A percentile compares a stretch with the other conserved stretches of the same genome.
Evolutionary conservation across 2,888 invertebrate genomes (phyloP).

Genomic region (Camponotus fellah): DNA sequence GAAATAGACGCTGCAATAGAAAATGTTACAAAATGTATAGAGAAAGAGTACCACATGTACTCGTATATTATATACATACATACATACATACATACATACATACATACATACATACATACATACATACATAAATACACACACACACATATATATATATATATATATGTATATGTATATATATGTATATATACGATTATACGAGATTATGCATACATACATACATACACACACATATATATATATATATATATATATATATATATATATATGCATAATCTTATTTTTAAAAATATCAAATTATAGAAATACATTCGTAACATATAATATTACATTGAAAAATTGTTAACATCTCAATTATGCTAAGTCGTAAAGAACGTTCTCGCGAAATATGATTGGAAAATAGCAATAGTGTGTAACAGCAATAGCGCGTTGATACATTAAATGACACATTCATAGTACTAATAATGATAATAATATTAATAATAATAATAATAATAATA

Average conservation of each 20-base stretch:
- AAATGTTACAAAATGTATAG: constrained; percentile 58
- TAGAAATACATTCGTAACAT: constrained; percentile 75
- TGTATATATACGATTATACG: too few relatives aligned
- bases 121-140: neutral
- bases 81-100: constrained; percentile 45
- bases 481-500: constrained; percentile 37
- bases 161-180: neutral
- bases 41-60: constrained; percentile 14
- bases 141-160: constrained; percentile 45
- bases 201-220: too few relatives aligned
- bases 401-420: constrained; percentile 31
- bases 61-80: constrained; percentile 28
- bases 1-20: constrained; percentile 66
- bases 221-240: too few relatives aligned
- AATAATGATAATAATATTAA: constrained; percentile 16
- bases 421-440: constrained; percentile 16
- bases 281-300: constrained; percentile 72
- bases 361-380: constrained; percentile 50
- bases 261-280: constrained; percentile 61
- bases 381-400: constrained; percentile 26
- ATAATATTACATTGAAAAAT: constrained; percentile 73
- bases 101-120: constrained; percentile 9
- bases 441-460: constrained; percentile 50
- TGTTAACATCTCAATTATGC: constrained; percentile 72
- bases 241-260: constrained; percentile 19